These are phyloP conservation scores for Furcula furcula DNA, from an alignment of 2,888 invertebrate species.

Conservation along the genomic window DNA sequence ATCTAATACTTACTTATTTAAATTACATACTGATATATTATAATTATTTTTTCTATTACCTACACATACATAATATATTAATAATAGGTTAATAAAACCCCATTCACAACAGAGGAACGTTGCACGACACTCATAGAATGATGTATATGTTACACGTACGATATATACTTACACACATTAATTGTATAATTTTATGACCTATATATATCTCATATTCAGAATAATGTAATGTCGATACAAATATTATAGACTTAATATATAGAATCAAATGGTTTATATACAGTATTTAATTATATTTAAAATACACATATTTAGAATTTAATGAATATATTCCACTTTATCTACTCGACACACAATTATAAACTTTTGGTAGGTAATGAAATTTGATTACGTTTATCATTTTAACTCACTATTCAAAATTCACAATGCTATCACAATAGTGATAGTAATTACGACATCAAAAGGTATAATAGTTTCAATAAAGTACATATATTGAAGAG, in stretches of 20 bases:
- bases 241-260: slow-evolving; percentile 56
- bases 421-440: slow-evolving; percentile 45
- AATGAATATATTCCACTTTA: slow-evolving; percentile 40
- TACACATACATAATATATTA: slow-evolving; percentile 54
- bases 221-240: slow-evolving; percentile 54
- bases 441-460: slow-evolving; percentile 42
- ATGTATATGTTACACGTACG: slow-evolving; percentile 33
- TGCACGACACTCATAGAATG: slow-evolving; percentile 56
- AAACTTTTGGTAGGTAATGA: slow-evolving; percentile 27
- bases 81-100: slow-evolving; percentile 62
- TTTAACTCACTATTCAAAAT: slow-evolving; percentile 38
- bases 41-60: slow-evolving; percentile 47
- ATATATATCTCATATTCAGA: slow-evolving; percentile 40
- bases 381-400: slow-evolving; percentile 23
- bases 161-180: slow-evolving; percentile 50
- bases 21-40: slow-evolving; percentile 41
- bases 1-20: slow-evolving; percentile 43
- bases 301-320: slow-evolving; percentile 69
- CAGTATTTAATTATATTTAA: slow-evolving; percentile 51
- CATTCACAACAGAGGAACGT: slow-evolving; percentile 70
- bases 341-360: slow-evolving; percentile 50
- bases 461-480: slow-evolving; percentile 40
- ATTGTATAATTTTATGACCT: slow-evolving; percentile 50
- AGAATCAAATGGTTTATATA: slow-evolving; percentile 60
- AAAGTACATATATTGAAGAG: slow-evolving; percentile 23